phyloP scores from a whole-genome alignment of 2,797 vertebrate genomes.

The Glossophaga mutica region DNA sequence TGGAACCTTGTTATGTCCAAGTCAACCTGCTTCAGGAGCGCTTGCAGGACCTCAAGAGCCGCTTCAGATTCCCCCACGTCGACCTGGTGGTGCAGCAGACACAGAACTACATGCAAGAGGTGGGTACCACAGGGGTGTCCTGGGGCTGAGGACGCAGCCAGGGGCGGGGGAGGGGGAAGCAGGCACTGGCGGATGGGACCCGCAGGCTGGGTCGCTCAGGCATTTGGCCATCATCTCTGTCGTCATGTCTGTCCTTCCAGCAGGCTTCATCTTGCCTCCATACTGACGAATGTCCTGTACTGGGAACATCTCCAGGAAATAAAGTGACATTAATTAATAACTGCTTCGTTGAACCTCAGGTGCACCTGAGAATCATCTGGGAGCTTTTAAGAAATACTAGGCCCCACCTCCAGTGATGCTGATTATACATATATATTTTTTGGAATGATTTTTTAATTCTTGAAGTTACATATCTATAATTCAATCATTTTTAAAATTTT shows the following conservation, averaged over 20 bases:
- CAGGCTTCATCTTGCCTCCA: not conserved
- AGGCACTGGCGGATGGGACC: accelerated
- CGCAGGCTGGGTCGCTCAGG: accelerated
- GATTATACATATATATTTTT: not conserved
- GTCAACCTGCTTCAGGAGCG: conserved; percentile 86
- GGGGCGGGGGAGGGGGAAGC: not conserved
- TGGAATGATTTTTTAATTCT: not conserved
- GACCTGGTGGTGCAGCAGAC: conserved; percentile 88
- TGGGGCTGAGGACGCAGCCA: not conserved
- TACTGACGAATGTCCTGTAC: not conserved
- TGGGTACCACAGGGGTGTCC: conserved; percentile 51
- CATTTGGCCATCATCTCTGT: accelerated
- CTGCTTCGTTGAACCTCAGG: not conserved
- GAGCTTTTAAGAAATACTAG: not conserved
- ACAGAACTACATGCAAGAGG: conserved; percentile 94
- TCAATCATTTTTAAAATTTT: not conserved
- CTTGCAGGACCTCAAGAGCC: conserved; percentile 86
- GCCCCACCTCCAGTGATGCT: not conserved
- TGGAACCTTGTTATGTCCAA: conserved; percentile 88
- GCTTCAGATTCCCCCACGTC: conserved; percentile 86
- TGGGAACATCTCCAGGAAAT: not conserved
- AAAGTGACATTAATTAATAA: not conserved
- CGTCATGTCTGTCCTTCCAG: not conserved
- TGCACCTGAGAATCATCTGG: not conserved
- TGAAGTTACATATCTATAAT: not conserved